phyloP scores from a whole-genome alignment of 2,113 vertebrate species.

The Myanophis thanlyinensis region DNA sequence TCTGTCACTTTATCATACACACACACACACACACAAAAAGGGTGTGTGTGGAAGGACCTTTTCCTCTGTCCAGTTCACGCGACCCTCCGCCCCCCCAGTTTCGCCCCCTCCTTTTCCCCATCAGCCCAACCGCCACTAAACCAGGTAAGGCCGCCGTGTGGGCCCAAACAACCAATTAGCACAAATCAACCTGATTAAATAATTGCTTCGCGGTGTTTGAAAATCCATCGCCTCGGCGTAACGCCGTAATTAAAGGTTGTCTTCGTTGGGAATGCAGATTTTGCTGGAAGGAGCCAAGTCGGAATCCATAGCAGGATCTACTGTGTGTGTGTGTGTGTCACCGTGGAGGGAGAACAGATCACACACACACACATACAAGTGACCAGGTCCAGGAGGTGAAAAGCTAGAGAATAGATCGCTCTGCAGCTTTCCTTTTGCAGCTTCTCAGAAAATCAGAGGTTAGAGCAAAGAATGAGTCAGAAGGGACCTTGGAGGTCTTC shows the following conservation, averaged over 20 bases:
- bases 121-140: neutral
- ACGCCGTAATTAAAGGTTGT: neutral
- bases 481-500: neutral
- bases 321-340: too few relatives aligned
- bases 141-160: neutral
- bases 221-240: conserved; percentile 1
- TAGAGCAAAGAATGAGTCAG: neutral
- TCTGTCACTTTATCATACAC: neutral
- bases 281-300: neutral
- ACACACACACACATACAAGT: too few relatives aligned
- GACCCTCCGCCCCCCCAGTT: neutral
- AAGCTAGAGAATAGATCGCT: neutral
- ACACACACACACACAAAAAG: too few relatives aligned
- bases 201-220: conserved; percentile 11
- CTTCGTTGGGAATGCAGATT: conserved; percentile 21
- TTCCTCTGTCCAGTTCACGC: neutral
- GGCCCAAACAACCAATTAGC: conserved; percentile 23
- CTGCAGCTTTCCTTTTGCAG: neutral
- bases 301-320: neutral
- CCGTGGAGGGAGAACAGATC: neutral
- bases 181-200: conserved; percentile 10
- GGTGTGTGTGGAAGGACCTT: too few relatives aligned
- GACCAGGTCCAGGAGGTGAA: neutral
- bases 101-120: neutral
- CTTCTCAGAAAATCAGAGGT: neutral